Evolutionary conservation across 1,140 invertebrate genomes (phyloP), one percentile per base, ranked within the genome.

Genomic region (Cyrtorhinus lividipennis): DNA sequence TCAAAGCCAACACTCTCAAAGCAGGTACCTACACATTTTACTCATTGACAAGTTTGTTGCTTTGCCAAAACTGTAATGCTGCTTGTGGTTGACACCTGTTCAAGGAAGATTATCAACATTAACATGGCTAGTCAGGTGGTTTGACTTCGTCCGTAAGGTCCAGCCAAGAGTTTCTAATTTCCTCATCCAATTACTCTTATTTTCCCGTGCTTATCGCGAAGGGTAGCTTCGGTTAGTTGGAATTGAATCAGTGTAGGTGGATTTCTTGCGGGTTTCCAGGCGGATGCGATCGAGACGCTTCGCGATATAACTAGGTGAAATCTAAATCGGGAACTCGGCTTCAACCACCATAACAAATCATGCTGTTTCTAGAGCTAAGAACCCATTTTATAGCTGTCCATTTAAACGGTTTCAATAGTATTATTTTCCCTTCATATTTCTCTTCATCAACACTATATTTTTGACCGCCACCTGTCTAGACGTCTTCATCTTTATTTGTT

Each of bases 1-100:
- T 67, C 60, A 66, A 66, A 65, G 67, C 67, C 13, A 62, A 67
- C 58, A 65, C 25, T 20, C 61, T 61, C 26, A 67, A 67, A 67
- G 61, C 67, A 67, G 67, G 67, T 67, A 66, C n/a, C 20, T 48
- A 26, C 23, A 25, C 44, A 23, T 20, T 61, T 61, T 45, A 30
- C 44, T 60, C 18, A n/a, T n/a, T 23, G 20, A 24, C 23, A 45
- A 23, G 44, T 22, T 45, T 45, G 30, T 38, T 60, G 22, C 18
- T 44, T 13, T 48, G 8, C 30, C 38, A n/a, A n/a, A n/a, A n/a
- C n/a, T n/a, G n/a, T n/a, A n/a, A n/a, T n/a, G n/a, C n/a, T n/a
- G n/a, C n/a, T n/a, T n/a, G n/a, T n/a, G n/a, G n/a, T n/a, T n/a
- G n/a, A n/a, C n/a, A n/a, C n/a, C n/a, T n/a, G n/a, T n/a, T n/a